Evolutionary conservation across 2,888 invertebrate genomes (phyloP), one percentile per base, ranked within the genome.

Genomic region (Cataglyphis livida): DNA sequence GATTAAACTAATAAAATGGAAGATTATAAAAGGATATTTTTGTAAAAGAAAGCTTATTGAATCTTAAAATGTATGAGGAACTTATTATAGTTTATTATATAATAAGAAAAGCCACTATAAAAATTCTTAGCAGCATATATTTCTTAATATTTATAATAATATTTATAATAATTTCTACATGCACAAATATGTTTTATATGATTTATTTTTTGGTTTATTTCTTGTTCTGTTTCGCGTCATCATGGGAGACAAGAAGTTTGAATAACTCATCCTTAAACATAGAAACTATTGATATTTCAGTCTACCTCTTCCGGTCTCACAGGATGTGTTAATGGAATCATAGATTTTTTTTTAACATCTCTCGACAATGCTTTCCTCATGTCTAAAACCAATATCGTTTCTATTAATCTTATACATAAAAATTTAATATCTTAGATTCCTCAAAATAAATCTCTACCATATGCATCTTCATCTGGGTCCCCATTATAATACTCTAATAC

Each of bases 401-500:
- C 1, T 32, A 9, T 64, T 68, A 54, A 59, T 59, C 3, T 70
- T 12, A 1, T 4, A 18, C 1, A 44, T 41, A 44, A 44, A 35
- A 1, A 35, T 59, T 9, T 59, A 57, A 1, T 48, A 41, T 51
- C 41, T 66, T 7, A 54, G 3, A 44, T 44, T 78, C 32, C 28
- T 57, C 2, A 75, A n/a, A n/a, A 7, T 51, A 61, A 7, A 0
- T 21, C 21, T 92, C 95, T 95, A 99, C 99, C 99, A 96, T 97
- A 99, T 81, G 99, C 99, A 96, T 99, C 98, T 96, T 99, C 99
- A 95, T 99, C 99, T 32, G 98, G 98, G 95, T 99, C 98, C 25
- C 99, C 99, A 18, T 99, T 99, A 95, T 99, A 99, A 95, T 99
- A 99, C 94, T 99, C 99, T 90, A 99, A 95, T 65, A 99, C 99